phyloP scores from a whole-genome alignment of 2,888 invertebrate genomes.

The Agriopis marginaria region DNA sequence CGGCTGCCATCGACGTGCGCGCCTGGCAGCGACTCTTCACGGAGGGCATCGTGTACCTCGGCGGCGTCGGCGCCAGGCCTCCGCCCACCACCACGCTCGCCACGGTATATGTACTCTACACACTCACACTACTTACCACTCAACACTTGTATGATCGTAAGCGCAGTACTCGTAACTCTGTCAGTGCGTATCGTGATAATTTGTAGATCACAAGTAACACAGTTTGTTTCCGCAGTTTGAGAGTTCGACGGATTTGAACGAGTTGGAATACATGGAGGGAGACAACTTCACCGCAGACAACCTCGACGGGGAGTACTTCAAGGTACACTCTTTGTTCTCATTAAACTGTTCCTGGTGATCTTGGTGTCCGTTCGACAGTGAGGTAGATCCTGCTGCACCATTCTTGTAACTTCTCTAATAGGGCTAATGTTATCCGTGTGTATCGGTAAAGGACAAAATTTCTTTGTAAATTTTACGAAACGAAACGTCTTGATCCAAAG shows the following conservation, averaged over 20 bases:
- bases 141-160: background rate
- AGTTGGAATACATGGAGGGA: constrained; percentile 72
- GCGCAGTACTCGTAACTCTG: too few species aligned
- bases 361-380: too few species aligned
- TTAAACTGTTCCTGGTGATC: too few species aligned
- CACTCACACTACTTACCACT: background rate
- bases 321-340: constrained; percentile 57
- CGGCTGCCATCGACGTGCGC: constrained; percentile 76
- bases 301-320: constrained; percentile 77
- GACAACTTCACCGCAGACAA: constrained; percentile 73
- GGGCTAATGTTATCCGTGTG: too few species aligned
- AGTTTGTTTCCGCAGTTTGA: constrained; percentile 57
- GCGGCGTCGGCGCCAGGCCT: constrained; percentile 60
- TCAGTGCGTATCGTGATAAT: background rate
- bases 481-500: too few species aligned
- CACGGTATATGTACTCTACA: constrained; percentile 15
- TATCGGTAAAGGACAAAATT: too few species aligned
- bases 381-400: too few species aligned
- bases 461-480: too few species aligned
- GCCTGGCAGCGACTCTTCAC: constrained; percentile 82
- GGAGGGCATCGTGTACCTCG: constrained; percentile 74
- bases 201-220: too few species aligned
- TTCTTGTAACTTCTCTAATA: too few species aligned
- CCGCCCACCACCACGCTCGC: constrained; percentile 42
- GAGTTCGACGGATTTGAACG: constrained; percentile 64